Conservation (phyloP, 2,888 invertebrate species). For the Pyrocoelia pectoralis region DNA sequence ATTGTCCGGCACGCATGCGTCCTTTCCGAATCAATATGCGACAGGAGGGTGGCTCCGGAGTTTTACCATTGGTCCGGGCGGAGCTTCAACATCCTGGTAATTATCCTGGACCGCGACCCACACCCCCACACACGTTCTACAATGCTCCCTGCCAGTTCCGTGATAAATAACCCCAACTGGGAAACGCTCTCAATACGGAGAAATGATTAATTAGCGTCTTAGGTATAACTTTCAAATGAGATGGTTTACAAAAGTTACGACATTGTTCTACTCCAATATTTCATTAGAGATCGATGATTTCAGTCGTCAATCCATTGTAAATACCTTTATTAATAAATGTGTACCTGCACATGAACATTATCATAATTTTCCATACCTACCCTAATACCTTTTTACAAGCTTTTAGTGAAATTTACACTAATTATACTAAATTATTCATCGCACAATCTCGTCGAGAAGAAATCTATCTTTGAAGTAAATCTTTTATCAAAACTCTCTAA, state of each 20-base stretch:
- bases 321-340: no score
- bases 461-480: background rate
- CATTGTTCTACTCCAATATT: slow-evolving; percentile 23
- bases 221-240: slow-evolving; percentile 42
- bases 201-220: slow-evolving; percentile 60
- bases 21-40: slow-evolving; percentile 50
- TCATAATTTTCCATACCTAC: no score
- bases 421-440: background rate
- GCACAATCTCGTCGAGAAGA: background rate
- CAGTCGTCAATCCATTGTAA: background rate
- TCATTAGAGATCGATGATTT: slow-evolving; percentile 2
- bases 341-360: no score
- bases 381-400: background rate
- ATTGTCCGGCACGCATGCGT: slow-evolving; percentile 57
- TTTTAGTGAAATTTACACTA: background rate
- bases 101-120: slow-evolving; percentile 61
- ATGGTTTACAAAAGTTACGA: slow-evolving; percentile 33
- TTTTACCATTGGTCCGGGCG: slow-evolving; percentile 59
- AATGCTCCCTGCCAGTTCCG: slow-evolving; percentile 59
- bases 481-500: no score
- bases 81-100: slow-evolving; percentile 59
- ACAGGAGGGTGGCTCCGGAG: slow-evolving; percentile 45
- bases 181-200: slow-evolving; percentile 61
- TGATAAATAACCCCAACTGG: slow-evolving; percentile 61
- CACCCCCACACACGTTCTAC: slow-evolving; percentile 59